Conservation (phyloP, 2,797 vertebrate species). For the Hozukius guyotensis region DNA sequence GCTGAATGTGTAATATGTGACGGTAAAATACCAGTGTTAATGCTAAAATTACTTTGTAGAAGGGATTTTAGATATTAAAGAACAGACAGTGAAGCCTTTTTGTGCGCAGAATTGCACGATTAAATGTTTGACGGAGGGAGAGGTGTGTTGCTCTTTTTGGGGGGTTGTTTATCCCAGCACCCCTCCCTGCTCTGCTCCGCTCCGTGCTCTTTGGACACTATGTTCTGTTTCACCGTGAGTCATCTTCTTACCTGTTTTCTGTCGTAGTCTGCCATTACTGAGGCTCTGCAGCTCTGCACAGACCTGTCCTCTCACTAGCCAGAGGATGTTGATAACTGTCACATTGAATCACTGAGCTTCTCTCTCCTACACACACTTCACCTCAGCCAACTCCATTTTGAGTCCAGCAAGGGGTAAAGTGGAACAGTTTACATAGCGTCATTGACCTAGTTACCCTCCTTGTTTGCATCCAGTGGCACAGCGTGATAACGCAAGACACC, state of each 20-base stretch:
- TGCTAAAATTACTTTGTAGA: not conserved
- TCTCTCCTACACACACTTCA: constrained; percentile 38
- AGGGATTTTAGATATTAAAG: not conserved
- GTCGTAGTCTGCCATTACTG: constrained; percentile 47
- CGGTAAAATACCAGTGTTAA: not conserved
- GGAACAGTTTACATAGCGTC: constrained; percentile 67
- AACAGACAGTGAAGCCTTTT: not conserved
- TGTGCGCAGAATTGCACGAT: not conserved
- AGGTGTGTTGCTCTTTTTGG: not conserved
- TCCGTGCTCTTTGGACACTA: constrained; percentile 30
- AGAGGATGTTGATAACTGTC: constrained; percentile 71
- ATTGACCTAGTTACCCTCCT: constrained; percentile 79
- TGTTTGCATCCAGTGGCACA: constrained; percentile 62
- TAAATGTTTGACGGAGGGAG: not conserved
- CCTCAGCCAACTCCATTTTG: constrained; percentile 71
- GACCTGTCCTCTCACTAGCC: constrained; percentile 47
- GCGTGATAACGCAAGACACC: constrained; percentile 56
- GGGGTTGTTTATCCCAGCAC: constrained; percentile 5
- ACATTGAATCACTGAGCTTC: constrained; percentile 52
- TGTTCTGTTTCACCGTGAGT: constrained; percentile 54
- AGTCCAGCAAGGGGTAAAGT: constrained; percentile 73
- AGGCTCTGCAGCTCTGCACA: constrained; percentile 37
- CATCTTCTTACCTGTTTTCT: constrained; percentile 67
- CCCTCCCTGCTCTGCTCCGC: constrained; percentile 3
- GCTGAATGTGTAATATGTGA: not conserved